phyloP scores from a whole-genome alignment of 2,797 vertebrate genomes.

The Crenuchus spilurus region DNA sequence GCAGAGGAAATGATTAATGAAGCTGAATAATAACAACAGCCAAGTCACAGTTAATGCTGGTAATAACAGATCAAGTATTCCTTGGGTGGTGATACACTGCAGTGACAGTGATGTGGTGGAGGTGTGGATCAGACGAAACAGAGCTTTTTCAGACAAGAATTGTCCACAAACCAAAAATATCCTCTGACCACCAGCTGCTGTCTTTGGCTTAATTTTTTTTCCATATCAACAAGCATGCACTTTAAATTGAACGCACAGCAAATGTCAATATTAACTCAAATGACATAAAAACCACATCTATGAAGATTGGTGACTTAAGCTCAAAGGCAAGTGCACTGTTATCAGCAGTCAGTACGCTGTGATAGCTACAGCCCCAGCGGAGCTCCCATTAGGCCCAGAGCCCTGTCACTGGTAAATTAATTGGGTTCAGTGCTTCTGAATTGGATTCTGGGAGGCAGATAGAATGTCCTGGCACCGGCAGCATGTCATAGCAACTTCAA shows the following conservation, averaged over 20 bases:
- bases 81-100: too few relatives aligned
- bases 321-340: not conserved
- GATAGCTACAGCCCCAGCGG: not conserved
- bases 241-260: too few relatives aligned
- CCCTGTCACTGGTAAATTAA: constrained; percentile 34
- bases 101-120: too few relatives aligned
- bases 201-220: too few relatives aligned
- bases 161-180: too few relatives aligned
- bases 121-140: too few relatives aligned
- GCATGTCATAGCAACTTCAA: constrained; percentile 38
- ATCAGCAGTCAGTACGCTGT: not conserved
- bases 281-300: too few relatives aligned
- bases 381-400: constrained; percentile 17
- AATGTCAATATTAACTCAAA: too few relatives aligned
- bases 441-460: constrained; percentile 28
- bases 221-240: too few relatives aligned
- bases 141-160: not conserved
- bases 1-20: not conserved
- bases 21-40: not conserved
- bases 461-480: constrained; percentile 33
- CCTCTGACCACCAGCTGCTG: too few relatives aligned
- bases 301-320: not conserved
- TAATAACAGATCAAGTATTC: too few relatives aligned
- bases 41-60: too few relatives aligned
- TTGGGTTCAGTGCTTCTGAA: constrained; percentile 27